A percentile compares a stretch with the other conserved stretches of the same genome.
These are phyloP conservation scores for Caenorhabditis sp. DNA, from an alignment of 2,888 invertebrate species.

Conservation along the genomic window DNA sequence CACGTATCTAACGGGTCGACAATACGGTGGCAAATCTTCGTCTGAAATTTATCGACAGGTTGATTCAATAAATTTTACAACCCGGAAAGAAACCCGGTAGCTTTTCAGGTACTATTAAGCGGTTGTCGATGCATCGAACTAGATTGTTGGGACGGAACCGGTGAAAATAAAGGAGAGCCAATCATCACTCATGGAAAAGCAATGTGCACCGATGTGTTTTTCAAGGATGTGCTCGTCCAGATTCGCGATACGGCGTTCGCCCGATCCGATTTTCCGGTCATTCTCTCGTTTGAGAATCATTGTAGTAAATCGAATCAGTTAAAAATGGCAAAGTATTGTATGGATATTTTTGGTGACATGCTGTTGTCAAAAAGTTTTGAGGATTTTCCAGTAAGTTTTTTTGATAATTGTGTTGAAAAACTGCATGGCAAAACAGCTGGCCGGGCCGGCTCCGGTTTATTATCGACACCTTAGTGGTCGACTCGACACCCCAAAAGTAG, in stretches of 20 bases:
- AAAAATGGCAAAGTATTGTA: slow-evolving; percentile 97
- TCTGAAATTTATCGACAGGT: slow-evolving; percentile 89
- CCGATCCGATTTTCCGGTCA: slow-evolving; percentile 94
- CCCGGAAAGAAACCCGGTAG: too few relatives aligned
- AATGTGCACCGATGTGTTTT: slow-evolving; percentile 98
- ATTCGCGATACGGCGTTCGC: slow-evolving; percentile 97
- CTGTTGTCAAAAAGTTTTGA: slow-evolving; percentile 87
- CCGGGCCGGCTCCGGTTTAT: too few relatives aligned
- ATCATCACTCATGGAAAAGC: slow-evolving; percentile 99
- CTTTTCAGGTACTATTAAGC: slow-evolving; percentile 85
- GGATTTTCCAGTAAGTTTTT: slow-evolving; percentile 81
- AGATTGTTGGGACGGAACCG: slow-evolving; percentile 73
- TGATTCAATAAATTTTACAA: too few relatives aligned
- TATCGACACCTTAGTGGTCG: too few relatives aligned
- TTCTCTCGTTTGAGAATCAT: slow-evolving; percentile 98
- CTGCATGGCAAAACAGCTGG: too few relatives aligned
- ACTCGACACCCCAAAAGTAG: too few relatives aligned
- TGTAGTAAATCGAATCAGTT: slow-evolving; percentile 92
- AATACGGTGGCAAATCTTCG: slow-evolving; percentile 96
- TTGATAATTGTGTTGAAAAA: too few relatives aligned
- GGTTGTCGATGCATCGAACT: slow-evolving; percentile 82
- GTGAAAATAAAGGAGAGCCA: slow-evolving; percentile 81
- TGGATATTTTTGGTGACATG: slow-evolving; percentile 93
- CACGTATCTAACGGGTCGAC: slow-evolving; percentile 89
- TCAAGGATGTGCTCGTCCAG: slow-evolving; percentile 96